Base-by-base conservation (phyloP, 2,797 vertebrate species). In the Megaceryle alcyon region DNA sequence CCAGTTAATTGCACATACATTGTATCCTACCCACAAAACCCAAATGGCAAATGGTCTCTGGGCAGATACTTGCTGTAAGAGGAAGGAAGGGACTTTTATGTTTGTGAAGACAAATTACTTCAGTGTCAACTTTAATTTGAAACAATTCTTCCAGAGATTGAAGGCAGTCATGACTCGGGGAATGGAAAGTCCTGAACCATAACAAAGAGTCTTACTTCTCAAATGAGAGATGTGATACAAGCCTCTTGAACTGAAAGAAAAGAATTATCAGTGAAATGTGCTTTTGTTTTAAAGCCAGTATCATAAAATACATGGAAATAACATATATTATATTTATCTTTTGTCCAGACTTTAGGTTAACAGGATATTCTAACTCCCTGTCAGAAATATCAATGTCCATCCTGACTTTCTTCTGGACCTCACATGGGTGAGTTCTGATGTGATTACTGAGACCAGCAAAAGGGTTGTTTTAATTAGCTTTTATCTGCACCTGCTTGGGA, bases 1-100 rank as follows among this genome's bases (percentile, higher is more conserved):
- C 79, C 86, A 96, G 94, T 95, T 97, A 96, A 69, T 90, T 90
- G 61, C 57, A 94, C 12, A 60, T 94, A 79, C 77, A 37, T 90
- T 79, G 26, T 78, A 76, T 57, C 39, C 56, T 90, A 68, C 54
- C 59, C 88, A 88, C 80, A 96, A 97, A 94, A 84, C 39, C 46
- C 69, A 92, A 89, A 94, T 26, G 78, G 90, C 73, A 90, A 88
- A 93, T 80, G 66, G 72, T 91, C 73, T 94, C 63, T 78, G 76
- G 66, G 25, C 66, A 94, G 41, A 64, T 41, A 28, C 46, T 92
- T 79, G 46, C 57, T 89, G 64, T 80, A 70, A 95, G 82, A 73
- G 84, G 65, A 96, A 95, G 82, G 69, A 88, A 93, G 53, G 8
- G 25, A 33, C 33, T 81, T 93, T 64, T 85, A 26, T 92, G 76